phyloP scores from a whole-genome alignment of 1,140 invertebrate genomes.

The Brachionus calyciflorus region DNA sequence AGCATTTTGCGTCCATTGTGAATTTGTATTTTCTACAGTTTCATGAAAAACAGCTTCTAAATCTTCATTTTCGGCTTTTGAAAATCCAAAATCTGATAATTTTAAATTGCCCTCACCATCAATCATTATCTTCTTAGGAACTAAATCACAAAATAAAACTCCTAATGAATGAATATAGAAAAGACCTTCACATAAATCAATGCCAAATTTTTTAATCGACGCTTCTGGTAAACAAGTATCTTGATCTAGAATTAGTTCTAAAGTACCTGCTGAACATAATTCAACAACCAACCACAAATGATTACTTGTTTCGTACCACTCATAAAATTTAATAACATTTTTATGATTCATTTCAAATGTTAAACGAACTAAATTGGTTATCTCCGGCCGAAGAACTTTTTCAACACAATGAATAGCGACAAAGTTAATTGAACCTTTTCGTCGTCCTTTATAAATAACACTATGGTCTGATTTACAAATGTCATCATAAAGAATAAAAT shows the following conservation, averaged over 20 bases:
- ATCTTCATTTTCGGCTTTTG: constrained; percentile 59
- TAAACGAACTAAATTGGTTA: constrained; percentile 60
- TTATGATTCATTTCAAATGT: constrained; percentile 59
- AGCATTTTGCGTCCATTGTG: constrained; percentile 50
- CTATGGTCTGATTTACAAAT: constrained; percentile 56
- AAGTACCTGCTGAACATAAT: constrained; percentile 59
- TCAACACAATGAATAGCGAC: constrained; percentile 61
- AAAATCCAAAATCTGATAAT: constrained; percentile 58
- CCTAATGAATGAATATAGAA: constrained; percentile 59
- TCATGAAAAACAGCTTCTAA: constrained; percentile 58
- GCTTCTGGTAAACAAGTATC: constrained; percentile 58
- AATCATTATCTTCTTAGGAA: constrained; percentile 57
- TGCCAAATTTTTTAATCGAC: constrained; percentile 56
- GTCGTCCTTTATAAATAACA: constrained; percentile 59
- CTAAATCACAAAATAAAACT: constrained; percentile 58
- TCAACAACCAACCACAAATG: constrained; percentile 61
- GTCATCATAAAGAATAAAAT: constrained; percentile 61
- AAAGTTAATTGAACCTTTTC: constrained; percentile 61
- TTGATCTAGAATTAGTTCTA: constrained; percentile 55
- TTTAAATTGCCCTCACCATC: constrained; percentile 58
- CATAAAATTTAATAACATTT: constrained; percentile 60
- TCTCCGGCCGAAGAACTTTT: constrained; percentile 57
- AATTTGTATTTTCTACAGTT: constrained; percentile 37
- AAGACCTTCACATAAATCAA: constrained; percentile 56
- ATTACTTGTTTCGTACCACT: constrained; percentile 62